A percentile compares a stretch with the other conserved stretches of the same genome.
phyloP scores from a whole-genome alignment of 2,888 invertebrate species.

The Idaea biselata region DNA sequence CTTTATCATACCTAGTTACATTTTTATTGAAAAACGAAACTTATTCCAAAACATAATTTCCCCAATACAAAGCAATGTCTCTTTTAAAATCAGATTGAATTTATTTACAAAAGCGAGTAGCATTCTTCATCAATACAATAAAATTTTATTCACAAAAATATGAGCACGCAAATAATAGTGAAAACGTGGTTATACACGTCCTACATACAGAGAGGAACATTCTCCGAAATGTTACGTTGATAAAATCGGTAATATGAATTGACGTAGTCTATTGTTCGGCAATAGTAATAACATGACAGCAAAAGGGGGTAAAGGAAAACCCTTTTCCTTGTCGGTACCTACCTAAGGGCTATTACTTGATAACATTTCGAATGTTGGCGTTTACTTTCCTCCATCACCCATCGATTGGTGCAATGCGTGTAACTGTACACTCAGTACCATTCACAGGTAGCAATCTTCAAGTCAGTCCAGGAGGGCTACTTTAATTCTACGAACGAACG shows the following conservation, averaged over 20 bases:
- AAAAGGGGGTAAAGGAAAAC: not conserved
- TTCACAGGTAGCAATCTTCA: too few relatives aligned
- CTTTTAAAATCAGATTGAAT: not conserved
- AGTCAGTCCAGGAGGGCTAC: too few relatives aligned
- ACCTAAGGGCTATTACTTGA: not conserved
- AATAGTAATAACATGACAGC: slow-evolving; percentile 31
- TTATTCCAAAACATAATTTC: too few relatives aligned
- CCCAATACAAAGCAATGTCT: too few relatives aligned
- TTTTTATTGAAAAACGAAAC: too few relatives aligned
- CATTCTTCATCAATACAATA: not conserved
- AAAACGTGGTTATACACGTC: not conserved
- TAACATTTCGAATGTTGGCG: not conserved
- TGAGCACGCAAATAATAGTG: not conserved
- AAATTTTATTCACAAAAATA: not conserved
- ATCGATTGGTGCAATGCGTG: too few relatives aligned
- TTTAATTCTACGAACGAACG: too few relatives aligned
- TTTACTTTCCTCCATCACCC: not conserved
- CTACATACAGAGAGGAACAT: not conserved
- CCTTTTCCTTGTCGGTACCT: not conserved
- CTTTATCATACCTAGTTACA: too few relatives aligned
- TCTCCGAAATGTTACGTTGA: not conserved
- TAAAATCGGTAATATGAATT: slow-evolving; percentile 13
- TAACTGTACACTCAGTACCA: too few relatives aligned
- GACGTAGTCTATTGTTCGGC: slow-evolving; percentile 20
- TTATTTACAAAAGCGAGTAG: not conserved